Percentiles rank a stretch among this genome's conserved stretches.
Evolutionary conservation across 2,888 invertebrate species (phyloP).

Genomic region (Acanthosepion lycidas): DNA sequence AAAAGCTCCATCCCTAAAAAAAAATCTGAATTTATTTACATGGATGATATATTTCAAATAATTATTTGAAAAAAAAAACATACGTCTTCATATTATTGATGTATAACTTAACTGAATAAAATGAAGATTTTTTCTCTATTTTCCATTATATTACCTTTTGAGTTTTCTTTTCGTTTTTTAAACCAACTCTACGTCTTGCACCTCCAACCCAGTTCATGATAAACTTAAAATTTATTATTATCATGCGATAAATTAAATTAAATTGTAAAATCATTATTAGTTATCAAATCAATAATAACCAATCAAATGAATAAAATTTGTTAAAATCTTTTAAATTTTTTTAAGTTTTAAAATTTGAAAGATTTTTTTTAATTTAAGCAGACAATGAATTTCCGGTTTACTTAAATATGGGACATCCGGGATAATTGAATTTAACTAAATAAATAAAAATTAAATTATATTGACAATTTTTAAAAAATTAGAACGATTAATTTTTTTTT

Average conservation of each 20-base stretch:
- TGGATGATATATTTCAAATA: no score
- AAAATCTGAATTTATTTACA: no score
- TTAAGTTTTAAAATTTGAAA: background rate
- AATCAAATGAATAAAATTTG: background rate
- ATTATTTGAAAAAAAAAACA: no score
- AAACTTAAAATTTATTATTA: background rate
- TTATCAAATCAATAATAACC: background rate
- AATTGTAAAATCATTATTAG: background rate
- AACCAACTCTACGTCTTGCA: slow-evolving; percentile 62
- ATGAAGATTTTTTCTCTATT: background rate
- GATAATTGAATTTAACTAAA: no score
- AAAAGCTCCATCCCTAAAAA: no score
- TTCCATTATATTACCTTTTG: slow-evolving; percentile 59
- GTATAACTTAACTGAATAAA: background rate
- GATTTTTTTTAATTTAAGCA: no score
- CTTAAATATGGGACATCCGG: no score
- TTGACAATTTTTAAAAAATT: no score
- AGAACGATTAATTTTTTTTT: no score
- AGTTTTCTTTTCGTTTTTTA: slow-evolving; percentile 60
- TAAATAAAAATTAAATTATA: no score
- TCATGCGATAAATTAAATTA: background rate
- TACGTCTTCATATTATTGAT: no score
- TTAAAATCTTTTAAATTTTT: background rate
- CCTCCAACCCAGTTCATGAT: slow-evolving; percentile 70
- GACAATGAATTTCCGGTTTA: no score